Base-by-base conservation (phyloP, 2,113 vertebrate species). In the Perognathus longimembris region DNA sequence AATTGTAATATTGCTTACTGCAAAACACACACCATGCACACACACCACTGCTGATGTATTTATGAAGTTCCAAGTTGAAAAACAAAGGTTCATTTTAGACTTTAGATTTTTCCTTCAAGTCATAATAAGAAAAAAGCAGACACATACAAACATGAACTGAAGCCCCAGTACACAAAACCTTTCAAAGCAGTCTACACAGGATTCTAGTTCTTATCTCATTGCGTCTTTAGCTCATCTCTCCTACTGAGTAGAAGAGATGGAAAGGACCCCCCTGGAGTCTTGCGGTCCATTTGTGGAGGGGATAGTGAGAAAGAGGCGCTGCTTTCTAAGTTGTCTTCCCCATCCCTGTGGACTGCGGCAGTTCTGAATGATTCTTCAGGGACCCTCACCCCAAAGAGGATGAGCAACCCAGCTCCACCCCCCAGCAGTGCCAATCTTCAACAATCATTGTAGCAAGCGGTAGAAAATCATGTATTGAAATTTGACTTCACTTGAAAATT, bases 1-100 rank as follows among this genome's bases (percentile, higher is more conserved):
- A 96, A 97, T 96, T 94, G 95, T 89, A 97, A 95, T 96, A 91
- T 70, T 85, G 94, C 97, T 97, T 96, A 84, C 88, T 97, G 88
- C 91, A 95, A 94, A 74, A 78, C 54, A 71, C 38, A 85, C 40
- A 77, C 71, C 73, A 89, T n/a, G 42, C 50, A 77, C 45, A 24
- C 36, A 76, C 42, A 80, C 36, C 30, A 85, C 59, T 32, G 36
- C 87, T 95, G 75, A 94, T 15, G 36, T 97, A 92, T 96, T 97
- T 97, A 97, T 93, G 92, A 96, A 98, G 95, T 91, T 93, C 74
- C 86, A 92, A 93, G 90, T 85, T 95, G 93, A 96, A 93, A 95
- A 95, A 90, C 77, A 57, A 93, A 95, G 61, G 64, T 83, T 96
- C 96, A 95, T 95, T 97, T 97, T 96, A 96, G 97, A 95, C 90